phyloP scores from a whole-genome alignment of 2,113 vertebrate species.

The Peromyscus maniculatus region DNA sequence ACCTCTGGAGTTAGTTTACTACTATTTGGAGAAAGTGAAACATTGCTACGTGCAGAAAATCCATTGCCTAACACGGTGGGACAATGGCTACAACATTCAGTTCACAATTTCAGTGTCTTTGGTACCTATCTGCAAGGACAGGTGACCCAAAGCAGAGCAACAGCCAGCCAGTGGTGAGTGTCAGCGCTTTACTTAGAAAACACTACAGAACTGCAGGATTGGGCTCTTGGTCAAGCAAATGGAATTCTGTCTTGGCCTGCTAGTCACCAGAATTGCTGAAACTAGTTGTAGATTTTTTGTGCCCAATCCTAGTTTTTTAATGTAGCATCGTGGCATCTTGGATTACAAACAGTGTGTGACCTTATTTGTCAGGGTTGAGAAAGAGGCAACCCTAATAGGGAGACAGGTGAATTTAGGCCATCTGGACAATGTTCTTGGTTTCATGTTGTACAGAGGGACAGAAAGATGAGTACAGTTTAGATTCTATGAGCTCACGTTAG shows the following conservation, averaged over 20 bases:
- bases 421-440: not conserved
- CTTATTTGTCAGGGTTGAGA: not conserved
- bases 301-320: conserved; percentile 24
- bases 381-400: not conserved
- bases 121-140: not conserved
- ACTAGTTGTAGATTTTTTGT: not conserved
- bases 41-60: not conserved
- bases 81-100: conserved; percentile 23
- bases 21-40: not conserved
- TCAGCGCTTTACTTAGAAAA: not conserved
- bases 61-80: conserved; percentile 9
- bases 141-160: not conserved
- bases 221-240: not conserved
- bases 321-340: not conserved
- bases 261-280: not conserved
- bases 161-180: not conserved
- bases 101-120: conserved; percentile 19
- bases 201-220: not conserved
- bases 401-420: not conserved
- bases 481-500: not conserved
- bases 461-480: not conserved
- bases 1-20: conserved; percentile 35
- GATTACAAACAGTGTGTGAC: not conserved
- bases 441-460: not conserved
- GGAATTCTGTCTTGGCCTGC: not conserved